phyloP scores from a whole-genome alignment of 2,888 invertebrate genomes.

The Drosophila aldrichi region DNA sequence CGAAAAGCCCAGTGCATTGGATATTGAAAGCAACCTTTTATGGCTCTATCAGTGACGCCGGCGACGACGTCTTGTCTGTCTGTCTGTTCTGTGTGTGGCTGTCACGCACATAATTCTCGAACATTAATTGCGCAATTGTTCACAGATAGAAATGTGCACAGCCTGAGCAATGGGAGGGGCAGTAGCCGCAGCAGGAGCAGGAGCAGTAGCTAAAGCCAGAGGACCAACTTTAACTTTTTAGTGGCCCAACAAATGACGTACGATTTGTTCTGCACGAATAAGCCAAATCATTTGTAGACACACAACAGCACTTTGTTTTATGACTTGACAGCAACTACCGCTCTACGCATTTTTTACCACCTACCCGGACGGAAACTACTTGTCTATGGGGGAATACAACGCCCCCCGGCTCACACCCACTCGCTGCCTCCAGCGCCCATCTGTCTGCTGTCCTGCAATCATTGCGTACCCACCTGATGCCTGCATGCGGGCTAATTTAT shows the following conservation, averaged over 20 bases:
- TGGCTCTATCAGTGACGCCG: constrained; percentile 69
- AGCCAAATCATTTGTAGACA: constrained; percentile 79
- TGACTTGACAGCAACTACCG: constrained; percentile 65
- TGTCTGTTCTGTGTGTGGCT: constrained; percentile 48
- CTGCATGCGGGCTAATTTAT: constrained; percentile 79
- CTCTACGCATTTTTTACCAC: constrained; percentile 64
- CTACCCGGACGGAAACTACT: constrained; percentile 39
- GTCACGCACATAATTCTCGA: constrained; percentile 75
- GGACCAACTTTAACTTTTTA: constrained; percentile 65
- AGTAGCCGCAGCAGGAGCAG: constrained; percentile 2
- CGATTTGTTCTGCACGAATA: constrained; percentile 81
- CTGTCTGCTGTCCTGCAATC: constrained; percentile 37
- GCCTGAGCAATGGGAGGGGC: background rate
- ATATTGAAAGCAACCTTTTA: constrained; percentile 68
- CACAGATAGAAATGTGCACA: constrained; percentile 25
- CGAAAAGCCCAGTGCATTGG: constrained; percentile 56
- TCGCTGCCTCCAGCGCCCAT: constrained; percentile 15
- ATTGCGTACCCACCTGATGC: constrained; percentile 53
- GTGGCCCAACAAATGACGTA: constrained; percentile 76
- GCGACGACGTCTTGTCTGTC: constrained; percentile 46
- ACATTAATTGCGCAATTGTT: constrained; percentile 79
- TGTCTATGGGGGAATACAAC: background rate
- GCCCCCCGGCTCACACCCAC: background rate
- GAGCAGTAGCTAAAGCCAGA: background rate
- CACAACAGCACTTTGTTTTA: constrained; percentile 75